Conservation (phyloP, 2,113 vertebrate species). For the Setophaga kirtlandii region DNA sequence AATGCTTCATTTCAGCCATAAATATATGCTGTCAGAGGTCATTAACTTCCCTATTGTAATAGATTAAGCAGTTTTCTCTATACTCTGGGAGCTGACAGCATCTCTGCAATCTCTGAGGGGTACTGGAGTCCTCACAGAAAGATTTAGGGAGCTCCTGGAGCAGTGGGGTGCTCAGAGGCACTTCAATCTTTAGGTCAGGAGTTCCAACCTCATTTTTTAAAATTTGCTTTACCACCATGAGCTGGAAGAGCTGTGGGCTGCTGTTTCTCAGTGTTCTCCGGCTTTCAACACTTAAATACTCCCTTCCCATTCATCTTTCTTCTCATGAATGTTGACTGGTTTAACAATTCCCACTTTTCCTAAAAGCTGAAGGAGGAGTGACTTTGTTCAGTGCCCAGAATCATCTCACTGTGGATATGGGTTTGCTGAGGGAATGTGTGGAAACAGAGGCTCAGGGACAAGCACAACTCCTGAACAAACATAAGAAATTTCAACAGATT, state of each 20-base stretch:
- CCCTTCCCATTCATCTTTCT: neutral
- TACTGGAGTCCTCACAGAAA: neutral
- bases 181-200: neutral
- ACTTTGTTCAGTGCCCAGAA: neutral
- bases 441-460: neutral
- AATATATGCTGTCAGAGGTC: slow-evolving; percentile 57
- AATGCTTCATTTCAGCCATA: slow-evolving; percentile 68
- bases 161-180: neutral
- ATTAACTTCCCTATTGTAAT: slow-evolving; percentile 59
- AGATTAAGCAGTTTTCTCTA: slow-evolving; percentile 35
- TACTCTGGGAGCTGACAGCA: neutral
- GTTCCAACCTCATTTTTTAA: neutral
- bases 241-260: neutral
- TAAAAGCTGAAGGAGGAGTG: neutral
- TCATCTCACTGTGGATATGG: neutral
- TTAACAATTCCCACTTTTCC: neutral
- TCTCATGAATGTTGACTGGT: neutral
- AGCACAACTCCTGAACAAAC: neutral
- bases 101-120: neutral
- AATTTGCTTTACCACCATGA: slow-evolving; percentile 19
- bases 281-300: neutral
- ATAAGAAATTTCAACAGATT: neutral
- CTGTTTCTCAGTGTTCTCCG: neutral
- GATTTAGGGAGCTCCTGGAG: neutral
- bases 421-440: neutral